These are phyloP conservation scores for Pangasianodon hypophthalmus DNA, from an alignment of 2,113 vertebrate species.

Conservation along the genomic window DNA sequence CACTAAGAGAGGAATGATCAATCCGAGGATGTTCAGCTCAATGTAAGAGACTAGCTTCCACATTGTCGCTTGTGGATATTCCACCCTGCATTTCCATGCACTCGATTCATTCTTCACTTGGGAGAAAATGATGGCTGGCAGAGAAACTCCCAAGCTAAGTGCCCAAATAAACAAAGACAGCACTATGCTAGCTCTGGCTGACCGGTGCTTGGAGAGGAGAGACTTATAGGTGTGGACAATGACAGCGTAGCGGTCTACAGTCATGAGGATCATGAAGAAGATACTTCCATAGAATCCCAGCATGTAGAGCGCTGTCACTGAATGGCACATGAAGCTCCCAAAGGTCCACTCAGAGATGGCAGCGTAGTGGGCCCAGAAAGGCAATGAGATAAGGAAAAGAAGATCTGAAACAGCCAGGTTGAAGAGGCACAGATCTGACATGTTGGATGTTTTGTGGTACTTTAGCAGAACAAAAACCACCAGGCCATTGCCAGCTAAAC, in stretches of 20 bases:
- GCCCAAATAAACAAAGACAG: constrained; percentile 66
- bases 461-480: constrained; percentile 79
- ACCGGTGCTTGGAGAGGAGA: constrained; percentile 67
- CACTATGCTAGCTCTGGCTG: constrained; percentile 52
- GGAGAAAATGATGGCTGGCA: constrained; percentile 71
- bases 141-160: constrained; percentile 67
- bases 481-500: constrained; percentile 75
- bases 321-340: constrained; percentile 75
- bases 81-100: constrained; percentile 51
- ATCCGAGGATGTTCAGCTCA: constrained; percentile 76
- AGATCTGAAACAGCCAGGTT: constrained; percentile 85
- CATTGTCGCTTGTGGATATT: neutral
- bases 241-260: constrained; percentile 82
- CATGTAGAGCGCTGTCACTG: constrained; percentile 70
- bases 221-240: constrained; percentile 70
- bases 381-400: constrained; percentile 81
- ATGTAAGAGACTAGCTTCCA: constrained; percentile 72
- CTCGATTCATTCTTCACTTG: constrained; percentile 44
- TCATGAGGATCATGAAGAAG: constrained; percentile 87
- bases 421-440: constrained; percentile 85
- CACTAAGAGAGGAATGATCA: constrained; percentile 76
- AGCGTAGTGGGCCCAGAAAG: constrained; percentile 74
- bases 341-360: constrained; percentile 73
- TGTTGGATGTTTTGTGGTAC: constrained; percentile 69
- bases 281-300: constrained; percentile 81